A percentile compares a stretch with the other conserved stretches of the same genome.
These are phyloP conservation scores for Lophotriccus pileatus DNA, from an alignment of 2,797 vertebrate species.

Conservation along the genomic window DNA sequence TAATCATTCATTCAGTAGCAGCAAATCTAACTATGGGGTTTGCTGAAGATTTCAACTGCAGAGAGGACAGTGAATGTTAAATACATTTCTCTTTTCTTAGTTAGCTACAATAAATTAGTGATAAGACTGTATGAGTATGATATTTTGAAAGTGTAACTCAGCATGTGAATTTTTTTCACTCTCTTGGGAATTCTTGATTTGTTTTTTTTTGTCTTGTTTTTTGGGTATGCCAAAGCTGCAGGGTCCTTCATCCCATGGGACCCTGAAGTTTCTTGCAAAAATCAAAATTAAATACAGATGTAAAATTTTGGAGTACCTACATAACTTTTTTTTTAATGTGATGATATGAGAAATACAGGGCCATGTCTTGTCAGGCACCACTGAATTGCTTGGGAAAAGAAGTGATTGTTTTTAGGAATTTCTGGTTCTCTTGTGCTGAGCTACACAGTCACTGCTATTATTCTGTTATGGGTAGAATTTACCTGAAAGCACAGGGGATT, in stretches of 20 bases:
- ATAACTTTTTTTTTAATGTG: neutral
- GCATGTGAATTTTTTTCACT: neutral
- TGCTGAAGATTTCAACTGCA: neutral
- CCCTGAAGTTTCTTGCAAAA: neutral
- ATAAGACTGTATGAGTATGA: neutral
- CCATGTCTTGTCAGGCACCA: neutral
- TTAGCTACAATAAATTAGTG: neutral
- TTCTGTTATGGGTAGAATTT: neutral
- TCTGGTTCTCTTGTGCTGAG: neutral
- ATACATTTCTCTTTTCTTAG: neutral
- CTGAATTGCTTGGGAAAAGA: neutral
- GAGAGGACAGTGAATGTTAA: neutral
- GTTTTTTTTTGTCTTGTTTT: neutral
- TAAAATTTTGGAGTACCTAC: neutral
- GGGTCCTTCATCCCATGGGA: neutral
- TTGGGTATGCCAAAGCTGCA: neutral
- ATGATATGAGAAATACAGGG: neutral
- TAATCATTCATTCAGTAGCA: neutral
- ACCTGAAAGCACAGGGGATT: neutral
- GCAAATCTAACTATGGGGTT: neutral
- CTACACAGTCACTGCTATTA: neutral
- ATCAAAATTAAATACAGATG: neutral
- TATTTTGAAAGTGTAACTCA: neutral
- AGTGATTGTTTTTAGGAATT: neutral
- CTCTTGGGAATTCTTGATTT: neutral